Conservation (phyloP, 2,113 vertebrate genomes). For the Gymnobelideus leadbeateri region DNA sequence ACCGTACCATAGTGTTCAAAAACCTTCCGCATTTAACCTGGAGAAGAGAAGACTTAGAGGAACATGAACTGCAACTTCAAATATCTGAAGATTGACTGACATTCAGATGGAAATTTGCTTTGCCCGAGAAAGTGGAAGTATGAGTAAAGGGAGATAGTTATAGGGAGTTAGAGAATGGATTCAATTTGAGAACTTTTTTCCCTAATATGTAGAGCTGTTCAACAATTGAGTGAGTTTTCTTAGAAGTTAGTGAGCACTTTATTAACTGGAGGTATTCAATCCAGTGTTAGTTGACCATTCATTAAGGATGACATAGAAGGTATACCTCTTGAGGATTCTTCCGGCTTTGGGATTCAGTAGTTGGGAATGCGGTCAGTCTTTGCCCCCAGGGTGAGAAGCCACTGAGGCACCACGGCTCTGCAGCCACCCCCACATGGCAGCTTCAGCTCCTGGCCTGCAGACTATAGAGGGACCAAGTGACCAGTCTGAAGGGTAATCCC, state of each 20-base stretch:
- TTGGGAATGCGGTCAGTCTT: no score
- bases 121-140: not conserved
- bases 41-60: not conserved
- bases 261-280: not conserved
- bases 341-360: not conserved
- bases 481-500: no score
- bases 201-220: not conserved
- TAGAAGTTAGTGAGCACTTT: not conserved
- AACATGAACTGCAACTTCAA: not conserved
- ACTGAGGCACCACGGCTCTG: no score
- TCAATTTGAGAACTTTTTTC: not conserved
- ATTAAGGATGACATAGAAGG: not conserved
- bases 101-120: not conserved
- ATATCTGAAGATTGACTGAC: not conserved
- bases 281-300: not conserved
- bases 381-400: no score
- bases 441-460: no score
- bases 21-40: not conserved
- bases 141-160: not conserved
- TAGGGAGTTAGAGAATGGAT: not conserved
- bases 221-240: not conserved
- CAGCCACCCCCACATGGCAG: no score
- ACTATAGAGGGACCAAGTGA: no score
- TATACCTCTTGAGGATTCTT: not conserved
- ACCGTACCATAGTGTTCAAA: not conserved